Percentiles rank a stretch among this genome's conserved stretches.
Conservation (phyloP, 2,113 vertebrate genomes). For the Nanorana parkeri region DNA sequence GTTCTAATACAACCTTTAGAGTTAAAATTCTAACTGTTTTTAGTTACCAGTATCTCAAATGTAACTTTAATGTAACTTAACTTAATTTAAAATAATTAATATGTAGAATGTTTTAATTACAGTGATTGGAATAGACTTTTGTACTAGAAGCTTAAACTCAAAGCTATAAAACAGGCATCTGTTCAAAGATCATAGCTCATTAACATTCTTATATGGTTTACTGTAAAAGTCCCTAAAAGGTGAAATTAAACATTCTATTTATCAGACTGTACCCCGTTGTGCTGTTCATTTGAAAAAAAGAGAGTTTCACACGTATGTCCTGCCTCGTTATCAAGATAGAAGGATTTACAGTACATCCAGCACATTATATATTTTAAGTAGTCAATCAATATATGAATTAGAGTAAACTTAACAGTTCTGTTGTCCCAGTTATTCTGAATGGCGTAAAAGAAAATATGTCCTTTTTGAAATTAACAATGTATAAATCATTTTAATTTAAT, state of each 20-base stretch:
- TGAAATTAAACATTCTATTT: slow-evolving; percentile 68
- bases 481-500: no score
- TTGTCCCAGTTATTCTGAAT: no score
- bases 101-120: not conserved
- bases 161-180: slow-evolving; percentile 64
- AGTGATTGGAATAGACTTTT: slow-evolving; percentile 2
- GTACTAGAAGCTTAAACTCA: slow-evolving; percentile 59
- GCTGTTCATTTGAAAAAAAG: slow-evolving; percentile 69
- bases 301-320: slow-evolving; percentile 62
- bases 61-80: no score
- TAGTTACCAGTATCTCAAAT: not conserved
- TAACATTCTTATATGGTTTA: slow-evolving; percentile 63
- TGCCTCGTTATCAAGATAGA: slow-evolving; percentile 68
- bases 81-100: no score
- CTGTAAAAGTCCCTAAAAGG: slow-evolving; percentile 58
- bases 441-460: no score
- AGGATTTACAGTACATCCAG: slow-evolving; percentile 61
- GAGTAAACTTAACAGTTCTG: not conserved
- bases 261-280: slow-evolving; percentile 66
- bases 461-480: no score
- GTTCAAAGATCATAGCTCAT: slow-evolving; percentile 62
- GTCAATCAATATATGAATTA: slow-evolving; percentile 56
- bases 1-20: not conserved
- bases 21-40: not conserved
- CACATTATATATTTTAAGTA: slow-evolving; percentile 60